Evolutionary conservation across 2,797 vertebrate species (phyloP).

Genomic region (Poliocrania exsul): DNA sequence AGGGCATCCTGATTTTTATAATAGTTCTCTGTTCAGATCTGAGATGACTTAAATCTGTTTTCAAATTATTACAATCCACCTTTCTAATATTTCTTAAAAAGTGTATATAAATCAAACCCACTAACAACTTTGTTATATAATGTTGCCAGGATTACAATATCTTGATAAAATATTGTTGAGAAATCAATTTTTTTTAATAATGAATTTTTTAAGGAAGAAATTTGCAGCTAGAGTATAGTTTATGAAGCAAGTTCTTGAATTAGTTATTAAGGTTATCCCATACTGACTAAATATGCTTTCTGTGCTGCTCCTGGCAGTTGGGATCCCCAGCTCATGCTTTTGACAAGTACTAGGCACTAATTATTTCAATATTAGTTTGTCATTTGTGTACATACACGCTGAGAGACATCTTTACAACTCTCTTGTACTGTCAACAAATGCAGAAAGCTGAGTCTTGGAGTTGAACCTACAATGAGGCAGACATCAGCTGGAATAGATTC

Average conservation of each 20-base stretch:
- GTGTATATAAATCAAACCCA: neutral
- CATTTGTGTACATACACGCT: rapidly evolving
- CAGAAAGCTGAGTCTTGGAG: neutral
- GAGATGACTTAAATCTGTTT: neutral
- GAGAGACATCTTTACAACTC: neutral
- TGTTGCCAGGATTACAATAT: neutral
- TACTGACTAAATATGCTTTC: neutral
- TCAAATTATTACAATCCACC: neutral
- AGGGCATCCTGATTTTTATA: neutral
- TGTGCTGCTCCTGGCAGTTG: neutral
- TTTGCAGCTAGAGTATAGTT: neutral
- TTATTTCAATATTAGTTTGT: neutral
- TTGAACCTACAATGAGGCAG: neutral
- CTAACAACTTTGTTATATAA: neutral
- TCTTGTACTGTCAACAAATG: neutral
- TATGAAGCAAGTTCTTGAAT: neutral
- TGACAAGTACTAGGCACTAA: too few species aligned
- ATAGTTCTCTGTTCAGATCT: neutral
- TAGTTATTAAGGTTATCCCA: neutral
- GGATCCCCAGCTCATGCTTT: neutral
- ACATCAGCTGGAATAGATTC: neutral
- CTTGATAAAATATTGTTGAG: neutral
- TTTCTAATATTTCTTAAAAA: neutral
- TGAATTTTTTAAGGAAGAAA: neutral
- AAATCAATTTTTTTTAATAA: neutral